A percentile compares a stretch with the other conserved stretches of the same genome.
phyloP scores from a whole-genome alignment of 2,888 invertebrate genomes.

The Encarsia formosa region DNA sequence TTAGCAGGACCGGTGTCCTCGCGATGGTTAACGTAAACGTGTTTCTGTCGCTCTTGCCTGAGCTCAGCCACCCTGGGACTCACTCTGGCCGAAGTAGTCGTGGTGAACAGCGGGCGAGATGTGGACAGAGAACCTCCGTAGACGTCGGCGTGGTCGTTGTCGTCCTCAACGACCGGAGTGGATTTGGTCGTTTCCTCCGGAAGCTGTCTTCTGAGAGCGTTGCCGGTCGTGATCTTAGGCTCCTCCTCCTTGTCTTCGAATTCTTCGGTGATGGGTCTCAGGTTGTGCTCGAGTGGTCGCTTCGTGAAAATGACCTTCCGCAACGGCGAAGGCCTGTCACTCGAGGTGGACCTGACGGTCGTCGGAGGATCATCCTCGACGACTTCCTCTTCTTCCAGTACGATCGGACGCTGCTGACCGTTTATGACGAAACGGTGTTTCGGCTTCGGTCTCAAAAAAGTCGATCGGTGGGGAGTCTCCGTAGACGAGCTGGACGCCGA shows the following conservation, averaged over 20 bases:
- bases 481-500: conserved; percentile 48
- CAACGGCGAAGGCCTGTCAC: conserved; percentile 34
- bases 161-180: conserved; percentile 56
- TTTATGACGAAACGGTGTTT: conserved; percentile 43
- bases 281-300: conserved; percentile 43
- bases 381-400: conserved; percentile 36
- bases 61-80: conserved; percentile 46
- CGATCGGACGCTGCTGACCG: conserved; percentile 41
- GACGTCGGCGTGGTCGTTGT: conserved; percentile 66
- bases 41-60: conserved; percentile 38
- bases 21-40: conserved; percentile 36
- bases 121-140: conserved; percentile 65
- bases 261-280: conserved; percentile 48
- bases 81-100: conserved; percentile 59
- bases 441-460: conserved; percentile 38
- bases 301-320: conserved; percentile 42
- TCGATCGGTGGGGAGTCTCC: conserved; percentile 46
- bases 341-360: conserved; percentile 40
- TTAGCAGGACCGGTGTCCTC: conserved; percentile 41
- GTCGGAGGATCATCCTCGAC: conserved; percentile 43
- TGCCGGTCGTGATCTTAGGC: conserved; percentile 51
- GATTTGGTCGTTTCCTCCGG: conserved; percentile 55
- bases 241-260: conserved; percentile 51
- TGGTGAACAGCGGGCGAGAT: conserved; percentile 66
- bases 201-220: conserved; percentile 62